A percentile compares a stretch with the other conserved stretches of the same genome.
phyloP scores from a whole-genome alignment of 2,113 vertebrate species.

The Haemorhous mexicanus region DNA sequence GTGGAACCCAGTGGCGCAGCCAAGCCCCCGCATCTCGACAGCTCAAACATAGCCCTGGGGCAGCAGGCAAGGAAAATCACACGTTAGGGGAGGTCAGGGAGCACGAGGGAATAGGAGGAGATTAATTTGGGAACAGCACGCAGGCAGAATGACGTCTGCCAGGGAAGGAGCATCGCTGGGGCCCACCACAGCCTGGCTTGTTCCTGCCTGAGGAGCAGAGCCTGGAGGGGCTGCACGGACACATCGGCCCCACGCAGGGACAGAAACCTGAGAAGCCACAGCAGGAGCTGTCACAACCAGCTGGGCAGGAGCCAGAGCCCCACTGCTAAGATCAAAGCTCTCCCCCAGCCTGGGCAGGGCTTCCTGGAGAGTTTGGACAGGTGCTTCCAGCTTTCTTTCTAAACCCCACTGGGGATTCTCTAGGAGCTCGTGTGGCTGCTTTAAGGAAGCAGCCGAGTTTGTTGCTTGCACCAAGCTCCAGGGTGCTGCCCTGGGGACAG shows the following conservation, averaged over 20 bases:
- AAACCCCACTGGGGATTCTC: neutral
- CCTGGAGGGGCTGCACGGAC: neutral
- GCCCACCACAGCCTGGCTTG: rapidly evolving
- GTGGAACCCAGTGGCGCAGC: neutral
- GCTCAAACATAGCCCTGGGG: conserved; percentile 3
- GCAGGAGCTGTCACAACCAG: neutral
- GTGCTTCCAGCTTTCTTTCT: neutral
- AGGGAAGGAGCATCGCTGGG: neutral
- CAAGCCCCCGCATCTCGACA: neutral
- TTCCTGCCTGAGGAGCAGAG: neutral
- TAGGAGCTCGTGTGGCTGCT: rapidly evolving
- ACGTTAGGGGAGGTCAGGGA: neutral
- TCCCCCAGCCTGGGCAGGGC: neutral
- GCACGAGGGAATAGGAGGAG: neutral
- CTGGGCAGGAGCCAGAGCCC: rapidly evolving
- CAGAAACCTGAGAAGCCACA: neutral
- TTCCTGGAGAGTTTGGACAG: neutral
- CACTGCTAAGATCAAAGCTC: rapidly evolving
- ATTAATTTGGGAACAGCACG: neutral
- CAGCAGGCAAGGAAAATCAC: neutral
- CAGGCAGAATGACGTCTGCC: neutral
- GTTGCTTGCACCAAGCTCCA: rapidly evolving
- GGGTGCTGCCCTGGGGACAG: neutral
- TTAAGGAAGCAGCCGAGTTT: neutral
- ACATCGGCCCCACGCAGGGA: rapidly evolving